Conservation (phyloP, 2,113 vertebrate species). For the Stictonetta naevosa region DNA sequence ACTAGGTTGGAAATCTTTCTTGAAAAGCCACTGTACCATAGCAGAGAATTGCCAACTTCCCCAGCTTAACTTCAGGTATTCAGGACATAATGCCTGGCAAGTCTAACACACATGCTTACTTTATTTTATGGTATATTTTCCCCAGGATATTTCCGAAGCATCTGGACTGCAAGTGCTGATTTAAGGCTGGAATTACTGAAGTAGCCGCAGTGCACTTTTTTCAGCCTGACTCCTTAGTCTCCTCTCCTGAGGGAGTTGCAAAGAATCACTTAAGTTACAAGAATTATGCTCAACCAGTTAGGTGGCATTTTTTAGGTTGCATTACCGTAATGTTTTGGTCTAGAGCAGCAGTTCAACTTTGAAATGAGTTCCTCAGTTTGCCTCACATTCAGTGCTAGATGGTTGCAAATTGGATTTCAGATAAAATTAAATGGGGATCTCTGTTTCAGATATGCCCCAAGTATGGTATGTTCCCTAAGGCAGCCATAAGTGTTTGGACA, state of each 20-base stretch:
- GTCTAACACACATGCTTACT: neutral
- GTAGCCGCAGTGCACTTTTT: fast-evolving
- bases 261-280: neutral
- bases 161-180: neutral
- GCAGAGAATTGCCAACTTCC: neutral
- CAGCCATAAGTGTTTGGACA: neutral
- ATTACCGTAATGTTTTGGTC: neutral
- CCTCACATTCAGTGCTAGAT: neutral
- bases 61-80: neutral
- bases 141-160: neutral
- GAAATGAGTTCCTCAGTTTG: neutral
- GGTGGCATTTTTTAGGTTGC: neutral
- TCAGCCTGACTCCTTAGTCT: neutral
- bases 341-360: neutral
- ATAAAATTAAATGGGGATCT: neutral
- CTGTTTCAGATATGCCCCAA: neutral
- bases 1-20: neutral
- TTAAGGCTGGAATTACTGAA: neutral
- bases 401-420: neutral
- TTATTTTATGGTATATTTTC: neutral
- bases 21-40: neutral
- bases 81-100: neutral
- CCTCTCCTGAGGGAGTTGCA: neutral
- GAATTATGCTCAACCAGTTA: neutral
- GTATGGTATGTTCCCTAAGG: neutral